Percentiles rank a stretch among this genome's conserved stretches.
These are phyloP conservation scores for Amia ocellicauda DNA, from an alignment of 2,113 vertebrate genomes.

Conservation along the genomic window DNA sequence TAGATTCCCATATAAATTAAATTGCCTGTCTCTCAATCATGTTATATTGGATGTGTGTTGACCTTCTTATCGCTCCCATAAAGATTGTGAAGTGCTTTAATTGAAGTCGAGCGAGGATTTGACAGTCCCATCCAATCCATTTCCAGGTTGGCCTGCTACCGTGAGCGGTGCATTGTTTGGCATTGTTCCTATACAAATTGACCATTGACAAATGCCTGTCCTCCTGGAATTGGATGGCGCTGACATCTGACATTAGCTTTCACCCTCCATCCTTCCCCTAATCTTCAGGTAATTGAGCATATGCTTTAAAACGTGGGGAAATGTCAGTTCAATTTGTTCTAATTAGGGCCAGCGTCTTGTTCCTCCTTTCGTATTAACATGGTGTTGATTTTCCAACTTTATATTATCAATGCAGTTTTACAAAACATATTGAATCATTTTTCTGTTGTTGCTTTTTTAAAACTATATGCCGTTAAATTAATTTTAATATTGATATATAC, in stretches of 20 bases:
- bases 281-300: neutral
- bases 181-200: conserved; percentile 30
- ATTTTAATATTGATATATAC: too few relatives aligned
- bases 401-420: too few relatives aligned
- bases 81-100: conserved; percentile 30
- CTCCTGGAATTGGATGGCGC: neutral
- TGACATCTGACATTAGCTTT: neutral
- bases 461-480: too few relatives aligned
- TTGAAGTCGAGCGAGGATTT: conserved; percentile 22
- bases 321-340: too few relatives aligned
- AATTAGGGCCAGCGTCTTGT: too few relatives aligned
- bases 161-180: conserved; percentile 16
- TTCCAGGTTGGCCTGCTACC: conserved; percentile 11
- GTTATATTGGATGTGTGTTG: conserved; percentile 31
- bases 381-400: too few relatives aligned
- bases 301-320: too few relatives aligned
- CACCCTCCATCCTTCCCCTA: neutral
- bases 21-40: conserved; percentile 37
- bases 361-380: too few relatives aligned
- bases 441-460: too few relatives aligned
- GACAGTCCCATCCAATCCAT: conserved; percentile 18
- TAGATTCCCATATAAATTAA: conserved; percentile 35
- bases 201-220: conserved; percentile 17
- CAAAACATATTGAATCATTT: too few relatives aligned
- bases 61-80: conserved; percentile 34